Conservation (phyloP, 2,888 invertebrate species). For the Nomada fucata region DNA sequence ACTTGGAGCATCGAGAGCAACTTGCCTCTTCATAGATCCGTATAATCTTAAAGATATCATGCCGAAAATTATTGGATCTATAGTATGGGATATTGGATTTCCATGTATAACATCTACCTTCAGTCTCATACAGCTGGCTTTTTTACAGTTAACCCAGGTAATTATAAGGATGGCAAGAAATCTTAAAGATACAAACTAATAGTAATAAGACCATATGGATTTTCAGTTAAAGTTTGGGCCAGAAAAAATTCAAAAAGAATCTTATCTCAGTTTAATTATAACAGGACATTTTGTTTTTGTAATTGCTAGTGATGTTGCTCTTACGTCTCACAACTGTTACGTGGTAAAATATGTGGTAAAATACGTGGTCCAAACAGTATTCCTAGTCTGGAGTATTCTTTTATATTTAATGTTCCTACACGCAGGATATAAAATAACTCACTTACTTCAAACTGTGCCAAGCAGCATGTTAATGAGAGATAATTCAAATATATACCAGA, state of each 20-base stretch:
- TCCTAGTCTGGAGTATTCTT: slow-evolving; percentile 85
- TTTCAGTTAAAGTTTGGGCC: slow-evolving; percentile 85
- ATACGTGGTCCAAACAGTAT: slow-evolving; percentile 85
- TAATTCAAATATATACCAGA: slow-evolving; percentile 81
- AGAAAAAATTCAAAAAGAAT: slow-evolving; percentile 84
- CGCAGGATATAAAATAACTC: slow-evolving; percentile 85
- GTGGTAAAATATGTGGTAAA: slow-evolving; percentile 84
- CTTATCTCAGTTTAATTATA: slow-evolving; percentile 85
- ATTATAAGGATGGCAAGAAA: neutral
- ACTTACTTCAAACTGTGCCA: slow-evolving; percentile 84
- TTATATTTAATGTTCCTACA: slow-evolving; percentile 86
- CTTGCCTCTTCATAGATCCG: slow-evolving; percentile 86
- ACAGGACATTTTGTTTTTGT: slow-evolving; percentile 85
- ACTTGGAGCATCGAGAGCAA: slow-evolving; percentile 85
- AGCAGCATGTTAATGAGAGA: slow-evolving; percentile 82
- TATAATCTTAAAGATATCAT: slow-evolving; percentile 86
- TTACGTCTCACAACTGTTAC: slow-evolving; percentile 84
- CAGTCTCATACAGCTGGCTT: slow-evolving; percentile 86
- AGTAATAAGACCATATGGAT: slow-evolving; percentile 3
- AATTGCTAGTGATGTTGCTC: slow-evolving; percentile 85
- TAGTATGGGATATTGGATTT: slow-evolving; percentile 86
- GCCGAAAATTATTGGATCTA: slow-evolving; percentile 85
- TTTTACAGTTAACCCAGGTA: slow-evolving; percentile 86
- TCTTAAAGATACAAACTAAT: neutral
- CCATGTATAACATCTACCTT: slow-evolving; percentile 86